Percentiles rank a stretch among this genome's conserved stretches.
Conservation (phyloP, 2,797 vertebrate genomes). For the Clarias platycephalus region DNA sequence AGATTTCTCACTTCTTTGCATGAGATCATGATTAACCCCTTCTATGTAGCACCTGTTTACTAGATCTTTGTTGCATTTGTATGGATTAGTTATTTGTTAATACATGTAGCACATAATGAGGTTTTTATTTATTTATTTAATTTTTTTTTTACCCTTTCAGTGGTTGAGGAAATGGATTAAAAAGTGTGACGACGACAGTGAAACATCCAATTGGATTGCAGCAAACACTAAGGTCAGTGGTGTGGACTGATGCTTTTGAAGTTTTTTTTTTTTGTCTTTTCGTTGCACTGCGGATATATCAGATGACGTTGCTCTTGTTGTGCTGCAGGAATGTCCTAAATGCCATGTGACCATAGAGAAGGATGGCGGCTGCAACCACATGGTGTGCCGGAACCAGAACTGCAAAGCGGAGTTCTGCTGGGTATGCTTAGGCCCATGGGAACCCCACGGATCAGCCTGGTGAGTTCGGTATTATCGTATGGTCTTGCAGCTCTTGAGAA, state of each 20-base stretch:
- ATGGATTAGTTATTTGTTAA: background rate
- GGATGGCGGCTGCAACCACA: conserved; percentile 99
- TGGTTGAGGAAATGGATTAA: conserved; percentile 99
- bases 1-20: conserved; percentile 37
- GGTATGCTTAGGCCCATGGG: conserved; percentile 99
- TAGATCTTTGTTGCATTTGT: background rate
- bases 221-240: conserved; percentile 93
- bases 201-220: conserved; percentile 99
- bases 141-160: conserved; percentile 62
- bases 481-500: background rate
- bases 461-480: conserved; percentile 68
- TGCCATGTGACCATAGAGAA: conserved; percentile 99
- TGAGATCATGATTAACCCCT: conserved; percentile 41
- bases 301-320: conserved; percentile 49
- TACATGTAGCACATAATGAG: background rate
- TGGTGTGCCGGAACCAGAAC: conserved; percentile 99
- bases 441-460: conserved; percentile 98
- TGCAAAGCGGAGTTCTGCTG: conserved; percentile 99
- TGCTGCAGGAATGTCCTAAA: conserved; percentile 94
- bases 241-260: background rate
- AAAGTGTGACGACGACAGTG: conserved; percentile 99
- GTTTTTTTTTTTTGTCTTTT: background rate
- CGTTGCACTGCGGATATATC: background rate
- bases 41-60: background rate
- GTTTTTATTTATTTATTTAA: background rate